phyloP scores from a whole-genome alignment of 2,113 vertebrate species.

The Myiagra hebetior region DNA sequence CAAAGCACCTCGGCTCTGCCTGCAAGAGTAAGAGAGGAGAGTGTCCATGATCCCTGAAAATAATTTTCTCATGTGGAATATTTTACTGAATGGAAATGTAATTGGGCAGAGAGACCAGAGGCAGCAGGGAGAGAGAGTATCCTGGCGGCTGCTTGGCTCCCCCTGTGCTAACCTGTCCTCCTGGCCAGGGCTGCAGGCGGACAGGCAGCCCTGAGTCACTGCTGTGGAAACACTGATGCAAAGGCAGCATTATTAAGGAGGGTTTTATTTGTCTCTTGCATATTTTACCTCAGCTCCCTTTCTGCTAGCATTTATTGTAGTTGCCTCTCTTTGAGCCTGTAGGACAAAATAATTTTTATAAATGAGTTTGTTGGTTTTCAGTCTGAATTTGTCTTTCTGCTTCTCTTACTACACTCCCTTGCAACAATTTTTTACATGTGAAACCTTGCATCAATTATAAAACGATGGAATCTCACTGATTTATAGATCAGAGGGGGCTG shows the following conservation, averaged over 20 bases:
- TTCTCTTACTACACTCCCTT: neutral
- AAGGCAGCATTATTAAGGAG: neutral
- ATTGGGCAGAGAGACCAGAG: neutral
- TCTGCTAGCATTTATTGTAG: neutral
- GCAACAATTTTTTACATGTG: neutral
- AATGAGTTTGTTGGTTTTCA: neutral
- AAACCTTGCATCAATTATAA: neutral
- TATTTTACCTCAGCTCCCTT: neutral
- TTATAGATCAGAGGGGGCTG: neutral
- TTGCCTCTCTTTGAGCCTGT: neutral
- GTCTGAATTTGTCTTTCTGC: neutral
- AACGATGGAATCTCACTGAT: neutral
- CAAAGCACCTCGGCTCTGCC: neutral
- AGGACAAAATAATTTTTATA: neutral
- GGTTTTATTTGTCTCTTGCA: neutral
- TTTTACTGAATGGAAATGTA: neutral
- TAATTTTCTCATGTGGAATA: neutral
- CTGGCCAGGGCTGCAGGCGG: neutral
- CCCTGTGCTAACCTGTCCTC: neutral
- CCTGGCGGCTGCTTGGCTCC: neutral
- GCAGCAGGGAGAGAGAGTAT: neutral
- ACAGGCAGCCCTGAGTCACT: neutral
- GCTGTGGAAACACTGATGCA: slow-evolving; percentile 12
- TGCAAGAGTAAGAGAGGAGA: neutral
- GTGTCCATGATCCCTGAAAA: neutral